These are phyloP conservation scores for Leptosomus discolor DNA, from an alignment of 2,113 vertebrate species.

Conservation along the genomic window DNA sequence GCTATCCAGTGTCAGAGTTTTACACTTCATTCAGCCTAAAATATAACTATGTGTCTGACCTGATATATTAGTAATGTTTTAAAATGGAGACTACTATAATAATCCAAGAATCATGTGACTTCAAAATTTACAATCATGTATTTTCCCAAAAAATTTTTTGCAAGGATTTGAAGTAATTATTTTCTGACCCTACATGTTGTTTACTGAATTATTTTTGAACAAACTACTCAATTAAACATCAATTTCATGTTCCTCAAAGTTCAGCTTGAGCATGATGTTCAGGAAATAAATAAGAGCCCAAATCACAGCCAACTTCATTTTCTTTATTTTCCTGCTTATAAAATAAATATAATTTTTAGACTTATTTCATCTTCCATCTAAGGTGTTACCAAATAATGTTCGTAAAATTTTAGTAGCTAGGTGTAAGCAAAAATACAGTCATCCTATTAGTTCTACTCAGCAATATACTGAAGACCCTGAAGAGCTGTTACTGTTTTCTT, in stretches of 20 bases:
- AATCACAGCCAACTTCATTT: not conserved
- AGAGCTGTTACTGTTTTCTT: not conserved
- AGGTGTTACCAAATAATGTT: not conserved
- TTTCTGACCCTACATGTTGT: not conserved
- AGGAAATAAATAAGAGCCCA: not conserved
- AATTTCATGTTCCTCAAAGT: not conserved
- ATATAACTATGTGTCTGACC: not conserved
- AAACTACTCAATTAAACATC: not conserved
- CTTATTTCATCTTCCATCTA: not conserved
- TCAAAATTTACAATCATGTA: not conserved
- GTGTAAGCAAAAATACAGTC: not conserved
- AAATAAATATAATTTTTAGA: not conserved
- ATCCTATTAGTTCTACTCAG: not conserved
- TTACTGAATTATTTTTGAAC: not conserved
- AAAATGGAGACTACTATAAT: not conserved
- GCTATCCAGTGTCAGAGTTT: not conserved
- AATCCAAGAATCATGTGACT: not conserved
- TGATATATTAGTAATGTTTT: not conserved
- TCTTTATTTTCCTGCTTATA: not conserved
- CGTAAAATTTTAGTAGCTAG: not conserved
- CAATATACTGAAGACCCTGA: not conserved
- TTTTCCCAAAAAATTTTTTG: not conserved
- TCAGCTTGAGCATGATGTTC: not conserved
- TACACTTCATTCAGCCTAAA: not conserved
- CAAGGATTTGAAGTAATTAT: not conserved